Base-by-base conservation (phyloP, 2,888 invertebrate species). In the Halictus quadricinctus region DNA sequence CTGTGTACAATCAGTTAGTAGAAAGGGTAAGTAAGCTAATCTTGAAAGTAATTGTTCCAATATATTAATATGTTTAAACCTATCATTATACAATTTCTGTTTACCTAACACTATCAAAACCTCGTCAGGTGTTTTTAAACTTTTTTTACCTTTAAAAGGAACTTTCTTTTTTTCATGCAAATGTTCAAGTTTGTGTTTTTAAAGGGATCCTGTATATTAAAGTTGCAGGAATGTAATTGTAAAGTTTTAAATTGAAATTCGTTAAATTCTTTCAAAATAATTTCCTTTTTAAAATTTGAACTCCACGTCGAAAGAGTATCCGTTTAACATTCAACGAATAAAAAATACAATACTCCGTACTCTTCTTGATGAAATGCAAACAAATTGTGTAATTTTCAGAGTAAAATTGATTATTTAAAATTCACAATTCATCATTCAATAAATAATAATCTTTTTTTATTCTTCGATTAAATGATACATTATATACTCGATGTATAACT, bases 1-100 rank as follows among this genome's bases (percentile, higher is more conserved):
- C 93, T 78, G 90, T 94, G 80, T 94, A 93, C 87, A 93, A 89
- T 89, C 93, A 94, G 88, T 89, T 94, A 72, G 85, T 94, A 83
- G 93, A 94, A 84, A 93, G 93, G 92, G 94, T 94, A 88, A 91
- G 88, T 88, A 79, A 74, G 66, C 12, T 70, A 69, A 75, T 70
- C 18, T 43, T n/a, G 5, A 43, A 43, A 70, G n/a, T 43, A 43
- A n/a, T 43, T 70, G 4, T 64, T 64, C 13, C 10, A 6, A 29
- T 64, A 64, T 64, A 6, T 29, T 64, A 64, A 64, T 60, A 64
- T 29, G 13, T 12, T 64, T 29, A 64, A 64, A 25, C n/a, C 5
- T 36, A 36, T 36, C 36, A 64, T 64, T 64, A 13, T 25, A 64
- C 64, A 64, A 21, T 58, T 13, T 29, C 12, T 64, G 10, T 29